Percentiles rank a stretch among this genome's conserved stretches.
Conservation (phyloP, 2,797 vertebrate genomes). For the Basileuterus tristriatus region DNA sequence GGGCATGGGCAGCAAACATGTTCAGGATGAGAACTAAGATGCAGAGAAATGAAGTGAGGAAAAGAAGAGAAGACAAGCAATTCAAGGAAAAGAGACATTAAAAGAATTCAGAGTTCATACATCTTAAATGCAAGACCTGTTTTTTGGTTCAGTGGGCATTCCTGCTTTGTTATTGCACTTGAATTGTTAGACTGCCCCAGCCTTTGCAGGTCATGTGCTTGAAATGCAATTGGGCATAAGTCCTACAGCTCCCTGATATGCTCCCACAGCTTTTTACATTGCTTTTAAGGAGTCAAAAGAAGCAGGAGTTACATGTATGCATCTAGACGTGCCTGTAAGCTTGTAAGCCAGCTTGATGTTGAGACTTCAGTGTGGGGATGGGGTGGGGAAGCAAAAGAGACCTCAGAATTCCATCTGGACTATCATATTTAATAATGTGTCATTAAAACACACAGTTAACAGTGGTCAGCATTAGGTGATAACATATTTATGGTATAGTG, state of each 20-base stretch:
- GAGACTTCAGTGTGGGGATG: not conserved
- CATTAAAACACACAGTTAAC: not conserved
- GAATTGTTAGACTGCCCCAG: not conserved
- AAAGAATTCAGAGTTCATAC: not conserved
- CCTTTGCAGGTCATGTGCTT: not conserved
- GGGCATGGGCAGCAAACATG: not conserved
- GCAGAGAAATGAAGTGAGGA: not conserved
- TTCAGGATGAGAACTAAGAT: not conserved
- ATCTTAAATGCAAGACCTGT: not conserved
- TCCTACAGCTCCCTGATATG: not conserved
- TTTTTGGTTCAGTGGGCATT: not conserved
- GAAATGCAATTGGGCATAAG: not conserved
- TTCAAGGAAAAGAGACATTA: not conserved
- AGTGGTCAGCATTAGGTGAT: not conserved
- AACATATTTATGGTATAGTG: not conserved
- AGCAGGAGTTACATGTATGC: not conserved
- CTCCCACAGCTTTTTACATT: not conserved
- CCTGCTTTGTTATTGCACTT: not conserved
- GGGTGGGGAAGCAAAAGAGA: not conserved
- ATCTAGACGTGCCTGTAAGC: not conserved
- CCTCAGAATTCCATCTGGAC: not conserved
- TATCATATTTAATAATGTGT: not conserved
- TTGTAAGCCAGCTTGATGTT: not conserved
- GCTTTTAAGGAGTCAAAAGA: not conserved
- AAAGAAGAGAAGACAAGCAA: not conserved